Evolutionary conservation across 2,797 vertebrate genomes (phyloP), one percentile per base, ranked within the genome.

Genomic region (Ambastaia sidthimunki): DNA sequence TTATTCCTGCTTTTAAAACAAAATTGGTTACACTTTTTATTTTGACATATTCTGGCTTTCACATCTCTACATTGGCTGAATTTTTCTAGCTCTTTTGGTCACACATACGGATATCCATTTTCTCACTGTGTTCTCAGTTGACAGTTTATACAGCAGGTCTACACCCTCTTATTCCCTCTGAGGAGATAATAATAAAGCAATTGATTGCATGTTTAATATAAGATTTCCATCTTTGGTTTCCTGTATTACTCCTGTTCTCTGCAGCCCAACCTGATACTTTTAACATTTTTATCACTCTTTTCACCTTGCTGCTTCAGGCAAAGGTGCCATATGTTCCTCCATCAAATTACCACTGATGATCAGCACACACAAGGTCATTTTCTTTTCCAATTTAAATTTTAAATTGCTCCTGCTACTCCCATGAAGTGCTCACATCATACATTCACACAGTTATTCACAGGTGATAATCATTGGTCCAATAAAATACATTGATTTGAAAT

Each of bases 231-330:
- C 31, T 37, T 9, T n/a, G 16, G 3, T 63, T 63, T 63, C 16
- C 7, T 63, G 18, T 34, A 34, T 37, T 63, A 3, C 28, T 62
- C 15, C 12, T 31, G 25, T 28, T 62, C 25, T 31, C 13, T 31
- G 25, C 23, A 7, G 25, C 59, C 16, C 16, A 34, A 37, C 7
- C 16, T 3, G 3, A 31, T n/a, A 48, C 11, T 3, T 62, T 10
- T 60, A 13, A 72, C 71, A 3, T 37, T 21, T 59, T 21, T 34
- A 62, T 47, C 54, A 72, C 9, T 72, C 34, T 16, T 59, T 15
- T n/a, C 34, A 62, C 59, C 28, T 62, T 62, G 7, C 23, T 63
- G 44, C 59, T 50, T 62, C 18, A 62, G 23, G 41, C 44, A 74
- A 62, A 57, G 15, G 9, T 23, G 18, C 54, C 54, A 62, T n/a